Conservation (phyloP, 1,140 invertebrate species). For the Drosophila teissieri region DNA sequence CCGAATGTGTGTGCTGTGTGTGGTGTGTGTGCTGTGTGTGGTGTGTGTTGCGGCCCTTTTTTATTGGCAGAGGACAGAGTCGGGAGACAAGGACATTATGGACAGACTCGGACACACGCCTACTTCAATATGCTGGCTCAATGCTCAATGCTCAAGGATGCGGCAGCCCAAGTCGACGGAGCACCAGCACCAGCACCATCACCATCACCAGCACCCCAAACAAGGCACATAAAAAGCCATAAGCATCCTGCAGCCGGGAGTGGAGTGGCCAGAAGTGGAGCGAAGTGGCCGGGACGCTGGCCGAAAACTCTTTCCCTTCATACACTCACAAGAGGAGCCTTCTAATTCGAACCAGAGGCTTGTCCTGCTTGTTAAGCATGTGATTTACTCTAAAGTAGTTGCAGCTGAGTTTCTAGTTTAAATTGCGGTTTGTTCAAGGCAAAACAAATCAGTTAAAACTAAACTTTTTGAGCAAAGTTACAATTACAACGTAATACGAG, state of each 20-base stretch:
- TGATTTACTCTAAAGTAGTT: conserved; percentile 8
- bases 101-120: conserved; percentile 66
- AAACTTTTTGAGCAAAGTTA: neutral
- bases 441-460: neutral
- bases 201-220: conserved; percentile 53
- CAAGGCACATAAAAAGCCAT: conserved; percentile 80
- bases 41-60: conserved; percentile 44
- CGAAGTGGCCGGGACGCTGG: conserved; percentile 8
- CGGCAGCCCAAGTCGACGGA: conserved; percentile 19
- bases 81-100: conserved; percentile 47
- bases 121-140: conserved; percentile 73
- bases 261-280: conserved; percentile 9
- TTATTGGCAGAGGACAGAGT: conserved; percentile 54
- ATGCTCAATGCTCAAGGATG: conserved; percentile 47
- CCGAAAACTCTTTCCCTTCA: conserved; percentile 29
- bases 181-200: conserved; percentile 14
- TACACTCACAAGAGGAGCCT: conserved; percentile 3
- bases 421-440: neutral
- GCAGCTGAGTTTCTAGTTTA: neutral
- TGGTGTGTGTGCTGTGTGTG: conserved; percentile 6
- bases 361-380: conserved; percentile 30
- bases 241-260: conserved; percentile 52
- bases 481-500: neutral
- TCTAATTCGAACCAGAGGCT: conserved; percentile 29
- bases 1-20: conserved; percentile 8